Conservation (phyloP, 2,797 vertebrate species). For the Falco rusticolus region DNA sequence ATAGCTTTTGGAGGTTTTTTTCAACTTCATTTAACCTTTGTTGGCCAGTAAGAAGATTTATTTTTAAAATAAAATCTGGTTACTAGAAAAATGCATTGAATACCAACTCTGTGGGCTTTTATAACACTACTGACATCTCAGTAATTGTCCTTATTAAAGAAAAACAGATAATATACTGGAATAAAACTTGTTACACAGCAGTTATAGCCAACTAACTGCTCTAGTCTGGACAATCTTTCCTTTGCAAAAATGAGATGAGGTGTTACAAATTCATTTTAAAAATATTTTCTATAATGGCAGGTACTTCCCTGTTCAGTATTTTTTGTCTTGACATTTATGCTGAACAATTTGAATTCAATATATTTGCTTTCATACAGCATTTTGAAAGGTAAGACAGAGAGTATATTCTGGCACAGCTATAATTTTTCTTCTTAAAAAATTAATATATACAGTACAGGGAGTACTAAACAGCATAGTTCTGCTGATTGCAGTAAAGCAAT, state of each 20-base stretch:
- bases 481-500: neutral
- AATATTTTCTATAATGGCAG: neutral
- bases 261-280: neutral
- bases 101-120: neutral
- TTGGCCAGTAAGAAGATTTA: neutral
- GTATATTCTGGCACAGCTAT: neutral
- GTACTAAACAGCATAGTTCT: neutral
- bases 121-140: neutral
- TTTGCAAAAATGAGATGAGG: neutral
- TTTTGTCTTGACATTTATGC: neutral
- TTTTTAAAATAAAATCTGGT: neutral
- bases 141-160: neutral
- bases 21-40: neutral
- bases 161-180: neutral
- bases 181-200: neutral
- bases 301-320: neutral
- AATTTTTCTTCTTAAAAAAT: neutral
- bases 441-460: neutral
- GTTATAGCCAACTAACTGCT: neutral
- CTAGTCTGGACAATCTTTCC: neutral
- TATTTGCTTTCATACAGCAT: neutral
- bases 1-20: neutral
- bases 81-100: neutral
- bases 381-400: neutral
- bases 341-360: neutral